phyloP scores from a whole-genome alignment of 2,113 vertebrate species.

The Megalops atlanticus region DNA sequence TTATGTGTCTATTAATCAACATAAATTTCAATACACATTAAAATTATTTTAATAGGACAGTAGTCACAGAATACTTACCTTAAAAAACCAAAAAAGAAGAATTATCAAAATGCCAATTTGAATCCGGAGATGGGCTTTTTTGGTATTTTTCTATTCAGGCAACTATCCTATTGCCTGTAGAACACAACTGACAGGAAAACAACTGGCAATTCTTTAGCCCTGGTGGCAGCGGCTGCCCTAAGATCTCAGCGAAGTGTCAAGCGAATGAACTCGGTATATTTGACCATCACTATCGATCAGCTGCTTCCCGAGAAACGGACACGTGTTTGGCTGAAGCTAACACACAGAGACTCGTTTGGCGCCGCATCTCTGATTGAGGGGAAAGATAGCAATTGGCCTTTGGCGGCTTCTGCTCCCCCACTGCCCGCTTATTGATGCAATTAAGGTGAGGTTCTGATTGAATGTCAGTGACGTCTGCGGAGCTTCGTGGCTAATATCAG shows the following conservation, averaged over 20 bases:
- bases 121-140: too few species aligned
- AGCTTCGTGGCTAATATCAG: constrained; percentile 51
- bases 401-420: constrained; percentile 40
- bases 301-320: constrained; percentile 28
- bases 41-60: not conserved
- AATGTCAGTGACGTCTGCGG: constrained; percentile 49
- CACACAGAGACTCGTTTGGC: constrained; percentile 44
- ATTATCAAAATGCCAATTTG: too few species aligned
- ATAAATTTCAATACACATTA: not conserved
- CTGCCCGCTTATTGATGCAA: constrained; percentile 58
- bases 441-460: constrained; percentile 53
- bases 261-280: not conserved
- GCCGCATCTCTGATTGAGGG: constrained; percentile 34
- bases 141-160: too few species aligned
- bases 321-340: constrained; percentile 56
- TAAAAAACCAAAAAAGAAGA: too few species aligned
- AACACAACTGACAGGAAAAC: constrained; percentile 9
- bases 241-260: constrained; percentile 12
- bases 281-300: constrained; percentile 57
- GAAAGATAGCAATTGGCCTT: constrained; percentile 64
- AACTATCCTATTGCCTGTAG: not conserved
- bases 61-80: not conserved
- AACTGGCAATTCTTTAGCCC: not conserved
- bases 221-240: constrained; percentile 14
- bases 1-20: not conserved